A percentile compares a stretch with the other conserved stretches of the same genome.
Evolutionary conservation across 2,888 invertebrate species (phyloP).

Genomic region (Ditylenchus weischeri): DNA sequence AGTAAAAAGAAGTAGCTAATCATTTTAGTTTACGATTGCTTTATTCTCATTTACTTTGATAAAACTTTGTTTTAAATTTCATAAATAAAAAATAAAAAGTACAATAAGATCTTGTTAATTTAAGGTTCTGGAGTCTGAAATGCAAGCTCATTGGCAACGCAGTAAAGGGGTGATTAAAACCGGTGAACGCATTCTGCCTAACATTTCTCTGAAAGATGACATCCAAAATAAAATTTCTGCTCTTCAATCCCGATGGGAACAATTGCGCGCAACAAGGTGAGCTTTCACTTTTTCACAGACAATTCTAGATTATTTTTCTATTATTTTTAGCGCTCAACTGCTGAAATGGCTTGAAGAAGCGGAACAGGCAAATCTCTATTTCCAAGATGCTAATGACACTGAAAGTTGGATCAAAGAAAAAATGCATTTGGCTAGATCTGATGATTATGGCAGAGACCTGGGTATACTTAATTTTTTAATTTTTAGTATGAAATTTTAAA

Average conservation of each 20-base stretch:
- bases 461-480: too few relatives aligned
- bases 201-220: constrained; percentile 34
- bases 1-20: too few relatives aligned
- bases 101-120: constrained; percentile 10
- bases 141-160: constrained; percentile 66
- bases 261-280: constrained; percentile 71
- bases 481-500: too few relatives aligned
- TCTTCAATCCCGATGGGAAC: constrained; percentile 69
- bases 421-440: constrained; percentile 80
- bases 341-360: constrained; percentile 79
- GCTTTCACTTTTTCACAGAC: too few relatives aligned
- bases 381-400: constrained; percentile 50
- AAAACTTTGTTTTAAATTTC: too few relatives aligned
- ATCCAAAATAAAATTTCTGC: background rate
- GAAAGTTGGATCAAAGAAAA: constrained; percentile 68
- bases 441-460: constrained; percentile 75
- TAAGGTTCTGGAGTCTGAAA: constrained; percentile 72
- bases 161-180: constrained; percentile 60
- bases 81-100: background rate
- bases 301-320: too few relatives aligned
- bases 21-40: too few relatives aligned
- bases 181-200: constrained; percentile 49
- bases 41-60: too few relatives aligned
- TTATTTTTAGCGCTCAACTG: constrained; percentile 67
- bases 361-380: constrained; percentile 80